Conservation (phyloP, 2,888 invertebrate species). For the Andricus curvator region DNA sequence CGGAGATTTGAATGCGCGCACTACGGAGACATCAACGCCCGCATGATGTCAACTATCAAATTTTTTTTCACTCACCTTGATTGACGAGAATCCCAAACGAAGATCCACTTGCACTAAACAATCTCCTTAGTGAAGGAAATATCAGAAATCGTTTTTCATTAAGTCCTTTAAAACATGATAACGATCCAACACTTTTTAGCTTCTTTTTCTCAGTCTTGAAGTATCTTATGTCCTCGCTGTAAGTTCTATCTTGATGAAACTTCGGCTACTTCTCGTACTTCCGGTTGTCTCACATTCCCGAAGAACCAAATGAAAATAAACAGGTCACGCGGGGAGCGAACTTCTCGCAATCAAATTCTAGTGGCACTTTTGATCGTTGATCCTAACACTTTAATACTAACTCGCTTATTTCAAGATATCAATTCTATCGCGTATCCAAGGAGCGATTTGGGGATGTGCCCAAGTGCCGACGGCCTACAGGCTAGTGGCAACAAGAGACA, state of each 20-base stretch:
- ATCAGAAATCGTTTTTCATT: conserved; percentile 4
- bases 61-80: conserved; percentile 3
- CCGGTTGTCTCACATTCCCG: background rate
- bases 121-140: background rate
- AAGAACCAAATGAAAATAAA: conserved; percentile 6
- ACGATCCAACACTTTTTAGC: conserved; percentile 1
- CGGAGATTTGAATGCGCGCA: background rate
- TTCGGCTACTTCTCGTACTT: background rate
- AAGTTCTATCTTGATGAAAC: background rate
- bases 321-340: background rate
- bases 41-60: background rate
- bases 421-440: conserved; percentile 27
- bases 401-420: background rate
- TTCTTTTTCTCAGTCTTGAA: background rate
- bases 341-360: background rate
- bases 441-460: conserved; percentile 13
- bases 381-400: background rate
- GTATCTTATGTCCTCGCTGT: background rate
- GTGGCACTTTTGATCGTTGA: conserved; percentile 3
- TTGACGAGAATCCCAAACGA: background rate
- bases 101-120: conserved; percentile 2
- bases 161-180: conserved; percentile 22
- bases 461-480: conserved; percentile 32
- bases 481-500: conserved; percentile 52
- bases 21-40: conserved; percentile 28